phyloP scores from a whole-genome alignment of 1,140 invertebrate genomes.

The Melanaphis sacchari region DNA sequence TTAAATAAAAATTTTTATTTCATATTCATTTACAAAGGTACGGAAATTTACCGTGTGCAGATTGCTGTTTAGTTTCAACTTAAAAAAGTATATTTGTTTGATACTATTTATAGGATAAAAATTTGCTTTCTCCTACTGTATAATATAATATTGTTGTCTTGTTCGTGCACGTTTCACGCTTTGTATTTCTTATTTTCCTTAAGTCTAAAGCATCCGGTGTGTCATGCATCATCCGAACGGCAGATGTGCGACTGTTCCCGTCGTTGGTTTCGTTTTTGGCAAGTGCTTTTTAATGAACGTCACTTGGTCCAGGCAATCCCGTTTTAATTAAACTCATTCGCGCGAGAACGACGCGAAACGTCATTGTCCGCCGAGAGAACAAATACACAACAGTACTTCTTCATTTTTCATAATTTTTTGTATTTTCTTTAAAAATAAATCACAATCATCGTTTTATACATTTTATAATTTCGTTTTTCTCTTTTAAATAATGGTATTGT shows the following conservation, averaged over 20 bases:
- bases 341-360: not conserved
- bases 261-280: not conserved
- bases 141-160: not conserved
- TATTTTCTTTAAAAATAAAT: constrained; percentile 53
- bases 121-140: not conserved
- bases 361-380: not conserved
- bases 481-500: not conserved
- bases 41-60: not conserved
- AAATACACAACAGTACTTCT: not conserved
- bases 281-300: constrained; percentile 50
- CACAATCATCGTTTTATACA: constrained; percentile 29
- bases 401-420: constrained; percentile 2
- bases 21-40: not conserved
- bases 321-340: constrained; percentile 43
- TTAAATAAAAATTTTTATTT: not conserved
- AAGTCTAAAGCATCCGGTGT: constrained; percentile 35
- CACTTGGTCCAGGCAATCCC: not conserved
- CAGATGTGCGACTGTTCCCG: constrained; percentile 29
- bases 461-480: not conserved
- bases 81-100: not conserved
- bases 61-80: not conserved
- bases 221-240: not conserved
- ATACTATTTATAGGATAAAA: not conserved
- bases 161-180: not conserved
- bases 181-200: not conserved